Evolutionary conservation across 2,797 vertebrate species (phyloP).

Genomic region (Passerculus sandwichensis): DNA sequence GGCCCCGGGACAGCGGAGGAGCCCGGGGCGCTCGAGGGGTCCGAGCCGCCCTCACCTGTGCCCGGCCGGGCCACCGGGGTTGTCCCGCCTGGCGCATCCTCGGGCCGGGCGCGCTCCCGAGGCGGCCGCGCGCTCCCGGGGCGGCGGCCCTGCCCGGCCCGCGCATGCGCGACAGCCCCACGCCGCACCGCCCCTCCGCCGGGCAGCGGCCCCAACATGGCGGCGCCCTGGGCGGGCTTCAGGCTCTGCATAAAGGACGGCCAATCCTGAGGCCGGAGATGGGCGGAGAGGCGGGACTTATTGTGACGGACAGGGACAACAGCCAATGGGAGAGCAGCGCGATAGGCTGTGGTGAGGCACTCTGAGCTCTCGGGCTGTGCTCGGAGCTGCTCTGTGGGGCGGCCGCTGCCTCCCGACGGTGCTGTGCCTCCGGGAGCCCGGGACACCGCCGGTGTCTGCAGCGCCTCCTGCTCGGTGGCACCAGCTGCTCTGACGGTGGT

Average conservation of each 20-base stretch:
- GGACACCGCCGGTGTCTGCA: accelerated
- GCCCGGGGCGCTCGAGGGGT: not conserved
- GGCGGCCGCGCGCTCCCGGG: not conserved
- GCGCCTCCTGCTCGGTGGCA: not conserved
- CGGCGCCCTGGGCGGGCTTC: accelerated
- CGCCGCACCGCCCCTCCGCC: not conserved
- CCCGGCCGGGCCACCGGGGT: not conserved
- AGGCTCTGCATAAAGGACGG: accelerated
- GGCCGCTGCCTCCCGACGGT: accelerated
- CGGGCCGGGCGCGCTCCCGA: not conserved
- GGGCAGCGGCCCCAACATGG: not conserved
- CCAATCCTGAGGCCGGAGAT: accelerated
- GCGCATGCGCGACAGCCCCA: not conserved
- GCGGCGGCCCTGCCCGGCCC: not conserved
- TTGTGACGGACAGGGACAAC: accelerated
- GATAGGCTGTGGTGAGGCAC: accelerated
- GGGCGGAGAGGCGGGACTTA: accelerated
- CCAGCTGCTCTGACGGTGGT: not conserved
- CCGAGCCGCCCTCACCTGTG: slow-evolving; percentile 9
- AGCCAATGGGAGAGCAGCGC: accelerated
- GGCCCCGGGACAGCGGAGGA: too few species aligned
- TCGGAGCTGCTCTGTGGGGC: accelerated
- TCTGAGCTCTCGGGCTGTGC: accelerated
- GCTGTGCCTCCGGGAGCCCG: too few species aligned
- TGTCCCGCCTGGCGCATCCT: not conserved